Percentiles rank a stretch among this genome's conserved stretches.
phyloP scores from a whole-genome alignment of 2,797 vertebrate species.

The Gallinago stenura region DNA sequence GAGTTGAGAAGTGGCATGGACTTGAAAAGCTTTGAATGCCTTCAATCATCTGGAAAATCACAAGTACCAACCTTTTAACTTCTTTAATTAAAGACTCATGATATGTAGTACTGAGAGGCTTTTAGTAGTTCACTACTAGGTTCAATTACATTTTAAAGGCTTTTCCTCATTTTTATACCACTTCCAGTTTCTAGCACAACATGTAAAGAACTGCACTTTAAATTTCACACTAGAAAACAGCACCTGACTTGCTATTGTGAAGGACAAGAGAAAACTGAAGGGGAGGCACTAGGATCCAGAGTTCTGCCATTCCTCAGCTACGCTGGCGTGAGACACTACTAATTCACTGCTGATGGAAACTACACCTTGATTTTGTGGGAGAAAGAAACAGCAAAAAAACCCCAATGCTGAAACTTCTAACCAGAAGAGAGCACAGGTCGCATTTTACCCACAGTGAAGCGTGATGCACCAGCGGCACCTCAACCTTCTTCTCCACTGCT shows the following conservation, averaged over 20 bases:
- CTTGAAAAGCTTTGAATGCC: constrained; percentile 65
- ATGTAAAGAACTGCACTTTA: background rate
- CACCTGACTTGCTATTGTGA: background rate
- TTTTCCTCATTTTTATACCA: background rate
- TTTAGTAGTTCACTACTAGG: background rate
- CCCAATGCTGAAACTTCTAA: background rate
- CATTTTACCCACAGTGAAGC: background rate
- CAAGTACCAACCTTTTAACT: constrained; percentile 54
- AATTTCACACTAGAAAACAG: background rate
- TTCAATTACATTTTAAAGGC: background rate
- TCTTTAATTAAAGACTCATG: constrained; percentile 37
- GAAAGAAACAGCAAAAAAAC: background rate
- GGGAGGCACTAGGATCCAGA: background rate
- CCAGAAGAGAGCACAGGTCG: accelerated
- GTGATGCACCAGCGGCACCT: background rate
- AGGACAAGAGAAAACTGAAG: background rate
- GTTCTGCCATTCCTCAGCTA: background rate
- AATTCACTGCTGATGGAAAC: background rate
- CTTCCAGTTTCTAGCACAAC: background rate
- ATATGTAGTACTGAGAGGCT: background rate
- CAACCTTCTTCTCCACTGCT: background rate
- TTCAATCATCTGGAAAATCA: constrained; percentile 71
- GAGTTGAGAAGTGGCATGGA: constrained; percentile 30
- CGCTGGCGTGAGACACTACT: background rate
- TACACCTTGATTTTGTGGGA: background rate